These are phyloP conservation scores for Papilio polytes DNA, from an alignment of 1,140 invertebrate genomes.

Conservation along the genomic window DNA sequence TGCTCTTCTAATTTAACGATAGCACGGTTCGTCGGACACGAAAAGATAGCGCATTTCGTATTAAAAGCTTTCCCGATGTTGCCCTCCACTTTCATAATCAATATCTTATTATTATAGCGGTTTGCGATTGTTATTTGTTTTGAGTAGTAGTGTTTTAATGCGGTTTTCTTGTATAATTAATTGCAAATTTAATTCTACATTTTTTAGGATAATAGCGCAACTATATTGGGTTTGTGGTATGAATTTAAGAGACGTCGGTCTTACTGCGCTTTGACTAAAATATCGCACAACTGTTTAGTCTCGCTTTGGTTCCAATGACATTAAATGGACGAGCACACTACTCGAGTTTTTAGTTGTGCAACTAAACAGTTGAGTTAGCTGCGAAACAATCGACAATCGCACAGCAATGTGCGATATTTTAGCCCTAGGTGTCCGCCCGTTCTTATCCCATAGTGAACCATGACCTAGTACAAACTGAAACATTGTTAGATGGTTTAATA, in stretches of 20 bases:
- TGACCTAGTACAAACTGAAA: not conserved
- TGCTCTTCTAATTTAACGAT: slow-evolving; percentile 40
- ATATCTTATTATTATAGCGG: slow-evolving; percentile 17
- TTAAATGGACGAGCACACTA: too few species aligned
- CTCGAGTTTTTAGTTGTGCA: too few species aligned
- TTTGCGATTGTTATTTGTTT: not conserved
- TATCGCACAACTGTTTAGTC: too few species aligned
- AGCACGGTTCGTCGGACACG: slow-evolving; percentile 25
- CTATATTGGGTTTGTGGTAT: not conserved
- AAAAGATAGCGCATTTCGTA: slow-evolving; percentile 34
- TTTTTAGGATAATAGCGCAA: not conserved
- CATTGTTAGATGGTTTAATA: not conserved
- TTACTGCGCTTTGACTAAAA: not conserved
- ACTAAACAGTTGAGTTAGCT: too few species aligned
- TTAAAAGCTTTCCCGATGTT: slow-evolving; percentile 30
- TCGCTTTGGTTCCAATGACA: too few species aligned
- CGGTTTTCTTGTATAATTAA: not conserved
- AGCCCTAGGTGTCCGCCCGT: too few species aligned
- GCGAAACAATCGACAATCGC: too few species aligned
- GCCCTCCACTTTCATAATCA: slow-evolving; percentile 20
- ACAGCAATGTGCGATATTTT: too few species aligned
- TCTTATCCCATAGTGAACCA: not conserved
- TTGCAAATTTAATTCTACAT: too few species aligned
- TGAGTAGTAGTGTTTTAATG: not conserved
- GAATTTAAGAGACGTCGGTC: not conserved